Percentiles rank a stretch among this genome's conserved stretches.
phyloP scores from a whole-genome alignment of 2,888 invertebrate species.

The Aromia moschata region DNA sequence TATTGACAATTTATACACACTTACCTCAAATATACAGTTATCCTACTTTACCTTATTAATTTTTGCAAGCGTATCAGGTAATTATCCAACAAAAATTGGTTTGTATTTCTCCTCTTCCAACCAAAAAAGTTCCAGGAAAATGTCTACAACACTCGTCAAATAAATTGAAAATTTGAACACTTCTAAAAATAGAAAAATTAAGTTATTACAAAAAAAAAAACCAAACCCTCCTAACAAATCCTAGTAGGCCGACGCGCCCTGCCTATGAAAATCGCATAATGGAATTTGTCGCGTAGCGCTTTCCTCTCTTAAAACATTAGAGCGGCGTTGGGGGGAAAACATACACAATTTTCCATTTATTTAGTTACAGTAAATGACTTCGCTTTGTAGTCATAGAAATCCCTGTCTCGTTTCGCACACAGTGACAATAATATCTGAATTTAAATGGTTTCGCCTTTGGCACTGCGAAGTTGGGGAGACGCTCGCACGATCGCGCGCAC shows the following conservation, averaged over 20 bases:
- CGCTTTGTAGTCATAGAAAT: constrained; percentile 59
- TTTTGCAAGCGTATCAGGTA: no score
- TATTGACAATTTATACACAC: no score
- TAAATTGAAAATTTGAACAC: no score
- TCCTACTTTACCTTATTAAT: no score
- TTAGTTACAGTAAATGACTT: constrained; percentile 57
- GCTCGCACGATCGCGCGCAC: constrained; percentile 26
- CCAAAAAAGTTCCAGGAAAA: no score
- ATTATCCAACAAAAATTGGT: no score
- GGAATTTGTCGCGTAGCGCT: constrained; percentile 33
- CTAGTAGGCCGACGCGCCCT: constrained; percentile 1
- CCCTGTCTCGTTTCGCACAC: constrained; percentile 60
- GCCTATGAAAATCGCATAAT: constrained; percentile 30
- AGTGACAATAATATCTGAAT: constrained; percentile 62
- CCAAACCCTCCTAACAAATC: constrained; percentile 5
- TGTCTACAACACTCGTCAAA: no score
- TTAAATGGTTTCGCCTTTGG: constrained; percentile 58
- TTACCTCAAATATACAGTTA: no score
- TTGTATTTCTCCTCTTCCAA: no score
- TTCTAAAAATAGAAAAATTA: no score
- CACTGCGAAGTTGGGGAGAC: constrained; percentile 33
- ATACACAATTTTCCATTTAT: constrained; percentile 54
- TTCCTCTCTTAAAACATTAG: constrained; percentile 38
- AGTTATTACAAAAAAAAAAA: no score
- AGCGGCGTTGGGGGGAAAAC: constrained; percentile 27